phyloP scores from a whole-genome alignment of 2,113 vertebrate genomes.

The Brachyhypopomus occidentalis region DNA sequence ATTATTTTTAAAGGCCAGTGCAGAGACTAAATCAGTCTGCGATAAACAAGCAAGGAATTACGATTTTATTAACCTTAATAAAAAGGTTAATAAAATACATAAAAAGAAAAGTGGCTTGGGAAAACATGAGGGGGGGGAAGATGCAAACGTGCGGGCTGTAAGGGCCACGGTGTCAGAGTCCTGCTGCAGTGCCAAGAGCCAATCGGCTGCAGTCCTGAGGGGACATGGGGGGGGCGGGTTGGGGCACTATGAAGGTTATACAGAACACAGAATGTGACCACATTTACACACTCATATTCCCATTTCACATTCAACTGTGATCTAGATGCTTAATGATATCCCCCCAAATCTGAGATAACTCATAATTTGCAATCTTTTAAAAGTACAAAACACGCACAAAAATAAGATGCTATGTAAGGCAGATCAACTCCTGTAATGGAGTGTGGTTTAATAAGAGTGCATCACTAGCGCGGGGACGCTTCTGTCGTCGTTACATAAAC shows the following conservation, averaged over 20 bases:
- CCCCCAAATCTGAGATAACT: too few species aligned
- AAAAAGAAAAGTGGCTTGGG: not conserved
- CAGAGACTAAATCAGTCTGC: too few species aligned
- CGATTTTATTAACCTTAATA: not conserved
- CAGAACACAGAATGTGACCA: not conserved
- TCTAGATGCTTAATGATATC: not conserved
- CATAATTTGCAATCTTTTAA: too few species aligned
- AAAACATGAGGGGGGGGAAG: not conserved
- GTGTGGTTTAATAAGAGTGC: not conserved
- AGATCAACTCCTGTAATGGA: not conserved
- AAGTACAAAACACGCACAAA: not conserved
- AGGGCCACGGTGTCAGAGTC: not conserved
- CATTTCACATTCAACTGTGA: not conserved
- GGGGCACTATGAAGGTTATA: not conserved
- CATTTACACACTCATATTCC: not conserved
- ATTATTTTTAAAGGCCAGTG: slow-evolving; percentile 15
- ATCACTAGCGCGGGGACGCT: not conserved
- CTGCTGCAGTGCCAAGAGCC: not conserved
- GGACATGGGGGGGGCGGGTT: not conserved
- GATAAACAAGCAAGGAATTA: not conserved
- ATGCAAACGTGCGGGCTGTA: not conserved
- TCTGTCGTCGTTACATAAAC: not conserved
- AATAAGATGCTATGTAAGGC: not conserved
- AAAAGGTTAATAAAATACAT: not conserved
- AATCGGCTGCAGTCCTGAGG: not conserved